Evolutionary conservation across 2,797 vertebrate species (phyloP), one percentile per base, ranked within the genome.

Genomic region (Pteropus rufus): DNA sequence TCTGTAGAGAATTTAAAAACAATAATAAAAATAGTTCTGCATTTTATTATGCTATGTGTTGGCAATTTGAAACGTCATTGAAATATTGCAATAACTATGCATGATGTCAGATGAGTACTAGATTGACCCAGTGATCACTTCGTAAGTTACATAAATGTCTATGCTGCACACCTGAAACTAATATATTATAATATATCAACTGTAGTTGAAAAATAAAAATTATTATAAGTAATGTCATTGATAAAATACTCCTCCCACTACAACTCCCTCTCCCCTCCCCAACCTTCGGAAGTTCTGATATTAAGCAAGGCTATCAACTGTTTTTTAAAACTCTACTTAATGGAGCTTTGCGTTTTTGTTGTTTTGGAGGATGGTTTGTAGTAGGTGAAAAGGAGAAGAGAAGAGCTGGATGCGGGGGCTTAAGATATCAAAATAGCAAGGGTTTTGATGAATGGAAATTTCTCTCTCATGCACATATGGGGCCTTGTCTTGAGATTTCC

Each of bases 21-120:
- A 93, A 93, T 93, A 96, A 96, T 97, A 96, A 96, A 96, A 97
- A 92, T 95, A 85, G 76, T 87, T 96, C 90, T 95, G 93, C 80
- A 94, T 96, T 96, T 94, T 94, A 94, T 92, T 95, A 92, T 70
- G 6, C 73, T 44, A 82, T 75, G 80, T 97, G 93, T 91, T 90
- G 72, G 88, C 34, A 79, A 92, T 95, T 95, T 72, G 94, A 95
- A 97, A 97, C 87, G 87, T 93, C 56, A 31, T 87, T 96, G 93
- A 95, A 49, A 49, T 49, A 18, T 49, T 49, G 49, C 16, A 16
- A 49, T 16, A 49, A 49, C 15, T 49, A 49, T 16, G 4, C 49
- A 49, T 49, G 49, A 49, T 49, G 15, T 49, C 49, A 49, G 49
- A 16, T 49, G 49, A 49, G 49, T 49, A 49, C 49, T 5, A 49